Conservation (phyloP, 1,140 invertebrate genomes). For the Chrysoperla carnea region DNA sequence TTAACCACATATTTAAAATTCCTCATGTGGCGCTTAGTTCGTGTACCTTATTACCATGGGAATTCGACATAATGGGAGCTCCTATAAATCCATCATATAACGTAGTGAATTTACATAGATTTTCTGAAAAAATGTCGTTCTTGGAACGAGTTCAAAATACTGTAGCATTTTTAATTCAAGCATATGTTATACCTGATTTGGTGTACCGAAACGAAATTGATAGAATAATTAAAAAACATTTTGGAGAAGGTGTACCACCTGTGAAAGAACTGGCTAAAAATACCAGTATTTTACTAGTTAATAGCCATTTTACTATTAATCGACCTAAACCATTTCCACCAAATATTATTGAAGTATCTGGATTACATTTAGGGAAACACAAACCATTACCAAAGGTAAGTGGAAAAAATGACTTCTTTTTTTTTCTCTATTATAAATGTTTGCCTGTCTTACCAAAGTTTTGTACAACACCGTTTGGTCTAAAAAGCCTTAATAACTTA, state of each 20-base stretch:
- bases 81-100: conserved; percentile 10
- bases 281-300: conserved; percentile 40
- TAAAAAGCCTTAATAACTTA: no score
- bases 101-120: not conserved
- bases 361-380: conserved; percentile 36
- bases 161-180: conserved; percentile 13
- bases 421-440: conserved; percentile 1
- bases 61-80: conserved; percentile 7
- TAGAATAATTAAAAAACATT: conserved; percentile 27
- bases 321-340: conserved; percentile 35
- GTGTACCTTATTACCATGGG: conserved; percentile 11
- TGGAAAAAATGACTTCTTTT: not conserved
- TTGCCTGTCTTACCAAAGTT: conserved; percentile 1
- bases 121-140: not conserved
- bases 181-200: conserved; percentile 19
- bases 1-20: conserved; percentile 9
- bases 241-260: conserved; percentile 33
- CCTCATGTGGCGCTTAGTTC: conserved; percentile 8
- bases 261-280: conserved; percentile 34
- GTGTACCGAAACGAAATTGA: conserved; percentile 20
- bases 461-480: conserved; percentile 2
- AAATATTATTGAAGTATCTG: conserved; percentile 45
- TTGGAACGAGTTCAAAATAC: no score
- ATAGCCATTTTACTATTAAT: conserved; percentile 40
- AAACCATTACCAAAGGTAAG: conserved; percentile 22